Conservation (phyloP, 1,140 invertebrate species). For the Microplitis mediator region DNA sequence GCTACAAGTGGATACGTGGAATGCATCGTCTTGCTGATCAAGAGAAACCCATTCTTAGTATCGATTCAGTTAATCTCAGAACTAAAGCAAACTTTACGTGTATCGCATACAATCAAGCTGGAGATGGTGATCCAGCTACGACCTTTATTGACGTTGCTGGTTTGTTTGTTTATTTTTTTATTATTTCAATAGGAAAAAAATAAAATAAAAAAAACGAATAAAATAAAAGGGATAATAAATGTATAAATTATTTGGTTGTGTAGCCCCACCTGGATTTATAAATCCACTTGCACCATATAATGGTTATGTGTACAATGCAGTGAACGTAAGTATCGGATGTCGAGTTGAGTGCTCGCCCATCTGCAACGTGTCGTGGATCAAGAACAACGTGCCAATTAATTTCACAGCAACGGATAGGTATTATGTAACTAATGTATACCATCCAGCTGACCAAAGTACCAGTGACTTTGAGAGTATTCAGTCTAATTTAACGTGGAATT, state of each 20-base stretch:
- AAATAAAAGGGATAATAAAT: neutral
- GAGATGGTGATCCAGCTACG: conserved; percentile 74
- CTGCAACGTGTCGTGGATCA: conserved; percentile 84
- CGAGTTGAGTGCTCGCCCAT: conserved; percentile 86
- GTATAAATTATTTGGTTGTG: conserved; percentile 41
- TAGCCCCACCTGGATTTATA: conserved; percentile 86
- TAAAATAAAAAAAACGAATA: neutral
- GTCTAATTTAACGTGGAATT: conserved; percentile 82
- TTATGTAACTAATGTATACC: conserved; percentile 68
- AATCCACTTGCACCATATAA: conserved; percentile 79
- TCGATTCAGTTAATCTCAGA: conserved; percentile 80
- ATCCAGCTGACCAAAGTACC: conserved; percentile 70
- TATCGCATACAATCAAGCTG: conserved; percentile 80
- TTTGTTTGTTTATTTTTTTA: conserved; percentile 53
- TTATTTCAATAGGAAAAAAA: neutral
- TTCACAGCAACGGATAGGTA: conserved; percentile 69
- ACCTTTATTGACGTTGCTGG: conserved; percentile 79
- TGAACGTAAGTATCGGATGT: conserved; percentile 81
- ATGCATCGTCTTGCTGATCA: conserved; percentile 74
- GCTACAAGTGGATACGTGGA: conserved; percentile 81
- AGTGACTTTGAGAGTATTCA: conserved; percentile 88
- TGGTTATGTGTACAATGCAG: conserved; percentile 76
- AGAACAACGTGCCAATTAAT: conserved; percentile 72
- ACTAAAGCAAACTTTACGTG: conserved; percentile 87
- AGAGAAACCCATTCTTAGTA: conserved; percentile 74